Evolutionary conservation across 2,113 vertebrate genomes (phyloP), one percentile per base, ranked within the genome.

Genomic region (Nothobranchius furzeri): DNA sequence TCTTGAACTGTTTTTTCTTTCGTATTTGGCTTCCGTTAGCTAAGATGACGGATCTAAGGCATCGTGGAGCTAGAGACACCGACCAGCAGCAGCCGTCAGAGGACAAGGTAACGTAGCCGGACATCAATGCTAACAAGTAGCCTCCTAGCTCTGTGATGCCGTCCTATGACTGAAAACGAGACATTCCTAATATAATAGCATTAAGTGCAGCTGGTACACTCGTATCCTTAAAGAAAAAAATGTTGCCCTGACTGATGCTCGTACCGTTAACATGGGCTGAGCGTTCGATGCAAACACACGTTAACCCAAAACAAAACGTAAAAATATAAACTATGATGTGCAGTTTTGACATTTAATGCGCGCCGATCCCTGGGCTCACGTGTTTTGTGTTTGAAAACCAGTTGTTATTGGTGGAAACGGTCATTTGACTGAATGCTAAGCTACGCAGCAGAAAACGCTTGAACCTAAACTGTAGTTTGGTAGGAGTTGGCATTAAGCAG

Each of bases 31-130:
- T 36, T 17, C 45, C 15, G 64, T 13, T 73, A 48, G 70, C 61
- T 11, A 79, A 64, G 30, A 94, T 94, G 93, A 77, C 92, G 48
- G 93, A 93, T 66, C 75, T 94, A 2, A 85, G 93, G 80, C 92
- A 93, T 63, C 92, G 93, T 10, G 91, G 87, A 55, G 49, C 75
- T 60, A 47, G 53, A 56, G 92, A 93, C 47, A 73, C 50, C 48
- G 91, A 93, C 0, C 71, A 87, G 5, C 79, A 88, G 47, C 90
- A 91, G 58, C 68, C 75, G 46, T 87, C 90, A 11, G 91, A 94
- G 53, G 92, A 93, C 81, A 93, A 93, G 91, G 93, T 93, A 88
- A 69, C 42, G 67, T 54, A 45, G 72, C 54, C 14, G 53, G 17
- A 1, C 36, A 8, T 53, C 0, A 48, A 60, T 79, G 85, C 82